Base-by-base conservation (phyloP, 2,113 vertebrate genomes). In the Fukomys damarensis region DNA sequence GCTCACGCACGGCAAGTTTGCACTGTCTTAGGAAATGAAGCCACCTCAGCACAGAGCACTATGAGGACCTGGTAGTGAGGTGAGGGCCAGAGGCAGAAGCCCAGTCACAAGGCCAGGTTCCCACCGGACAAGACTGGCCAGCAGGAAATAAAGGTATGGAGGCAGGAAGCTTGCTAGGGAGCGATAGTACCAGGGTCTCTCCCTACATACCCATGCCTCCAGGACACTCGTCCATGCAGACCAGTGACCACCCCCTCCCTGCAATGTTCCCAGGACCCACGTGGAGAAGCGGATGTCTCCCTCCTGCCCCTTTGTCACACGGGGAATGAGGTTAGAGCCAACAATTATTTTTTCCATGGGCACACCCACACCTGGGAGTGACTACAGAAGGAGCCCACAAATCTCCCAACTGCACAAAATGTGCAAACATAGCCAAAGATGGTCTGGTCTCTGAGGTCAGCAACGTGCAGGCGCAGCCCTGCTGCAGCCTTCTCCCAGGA, bases 381-480 rank as follows among this genome's bases (percentile, higher is more conserved):
- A 66, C 1, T 58, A 87, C 0, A 35, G 12, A 95, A 58, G 63
- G 19, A 77, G 30, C 38, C 59, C 63, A 26, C 86, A 93, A 46
- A 77, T 24, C 63, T 93, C 80, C 81, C 68, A 90, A 58, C 86
- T 95, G 81, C 26, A 74, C 13, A 84, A 90, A 94, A 86, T 7
- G 38, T 38, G 49, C 28, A 77, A 80, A 46, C 61, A 86, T 28
- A 91, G 61, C 26, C 61, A 66, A 86, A 28, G 8, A 52, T 59
- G 30, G 2, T 52, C 20, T 93, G 84, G 28, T 49, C 32, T 80
- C 74, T 63, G 63, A 81, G 28, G 92, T 63, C 52, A 90, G 86
- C 58, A 68, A 91, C 81, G 26, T 35, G 80, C 65, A 86, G 7
- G 2, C 6, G 17, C 59, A 54, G 52, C 35, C 30, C 63, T 30